Base-by-base conservation (phyloP, 2,888 invertebrate genomes). In the Tetragonisca angustula region DNA sequence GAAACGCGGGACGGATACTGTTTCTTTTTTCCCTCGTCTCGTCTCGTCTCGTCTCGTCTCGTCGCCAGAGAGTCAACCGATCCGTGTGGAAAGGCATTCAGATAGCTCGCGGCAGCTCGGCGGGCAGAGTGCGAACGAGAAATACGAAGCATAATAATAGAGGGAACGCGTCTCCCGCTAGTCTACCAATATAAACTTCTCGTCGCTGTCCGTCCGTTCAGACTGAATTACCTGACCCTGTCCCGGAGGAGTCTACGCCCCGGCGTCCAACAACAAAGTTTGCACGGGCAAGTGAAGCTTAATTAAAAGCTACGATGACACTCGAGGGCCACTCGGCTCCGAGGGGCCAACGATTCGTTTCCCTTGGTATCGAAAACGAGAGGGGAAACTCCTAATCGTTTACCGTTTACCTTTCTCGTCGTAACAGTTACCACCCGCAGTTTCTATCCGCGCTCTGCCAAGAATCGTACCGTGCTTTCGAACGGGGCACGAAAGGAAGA, bases 261-360 rank as follows among this genome's bases (percentile, higher is more conserved):
- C 74, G 78, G 79, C 81, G 85, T 88, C 79, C 87, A 83, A 84
- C 88, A 84, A 86, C 87, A 86, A 89, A 89, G 86, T 91, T 90
- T 89, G 83, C 88, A 84, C 88, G 79, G 83, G 70, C 88, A 81
- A 90, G 88, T 85, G 87, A 88, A 90, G 89, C 90, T 90, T 90
- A 90, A 90, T 90, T 90, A 90, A 89, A 90, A 90, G 90, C 90
- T 88, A 88, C 90, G 87, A 89, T 86, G 90, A 88, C 89, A 87
- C 89, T 89, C 89, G 82, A 89, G 87, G 88, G 88, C 87, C 89
- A 79, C 83, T 89, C 79, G 17, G 74, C 71, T 74, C 67, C 71
- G 59, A 62, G 79, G 79, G 86, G 70, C 71, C 84, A 64, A 36
- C 87, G 80, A 89, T 88, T 88, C 88, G 84, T 87, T 88, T 84